Conservation (phyloP, 2,113 vertebrate species). For the Python bivittatus region DNA sequence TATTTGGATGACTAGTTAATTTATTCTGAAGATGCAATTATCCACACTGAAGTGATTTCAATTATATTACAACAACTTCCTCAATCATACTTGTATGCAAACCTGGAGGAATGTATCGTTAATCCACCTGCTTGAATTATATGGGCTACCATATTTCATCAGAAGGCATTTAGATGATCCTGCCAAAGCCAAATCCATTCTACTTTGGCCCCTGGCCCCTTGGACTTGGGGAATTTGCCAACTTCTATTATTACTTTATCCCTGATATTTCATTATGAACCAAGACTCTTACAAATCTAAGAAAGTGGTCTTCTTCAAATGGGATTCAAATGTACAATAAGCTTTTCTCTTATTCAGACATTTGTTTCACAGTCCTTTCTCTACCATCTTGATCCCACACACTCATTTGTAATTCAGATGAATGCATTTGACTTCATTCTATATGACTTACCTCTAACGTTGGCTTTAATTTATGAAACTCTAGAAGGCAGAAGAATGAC, state of each 20-base stretch:
- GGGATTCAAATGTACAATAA: background rate
- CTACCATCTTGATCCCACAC: background rate
- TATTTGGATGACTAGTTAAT: background rate
- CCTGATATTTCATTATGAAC: background rate
- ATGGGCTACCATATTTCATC: background rate
- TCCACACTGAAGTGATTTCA: background rate
- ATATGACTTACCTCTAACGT: background rate
- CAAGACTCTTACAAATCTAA: background rate
- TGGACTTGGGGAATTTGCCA: background rate
- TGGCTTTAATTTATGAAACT: background rate
- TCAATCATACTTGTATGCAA: background rate
- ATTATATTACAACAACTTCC: background rate
- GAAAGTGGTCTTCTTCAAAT: background rate
- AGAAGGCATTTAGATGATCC: background rate
- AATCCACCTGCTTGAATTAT: background rate
- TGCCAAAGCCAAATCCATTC: background rate
- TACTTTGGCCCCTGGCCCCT: background rate
- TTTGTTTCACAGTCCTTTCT: background rate
- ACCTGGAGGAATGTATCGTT: background rate
- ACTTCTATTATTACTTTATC: background rate
- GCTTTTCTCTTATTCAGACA: background rate
- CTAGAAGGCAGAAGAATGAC: background rate
- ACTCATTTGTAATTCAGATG: background rate
- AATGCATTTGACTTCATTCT: background rate
- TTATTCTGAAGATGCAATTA: background rate